A percentile compares a stretch with the other conserved stretches of the same genome.
These are phyloP conservation scores for Chitala chitala DNA, from an alignment of 2,113 vertebrate genomes.

Conservation along the genomic window DNA sequence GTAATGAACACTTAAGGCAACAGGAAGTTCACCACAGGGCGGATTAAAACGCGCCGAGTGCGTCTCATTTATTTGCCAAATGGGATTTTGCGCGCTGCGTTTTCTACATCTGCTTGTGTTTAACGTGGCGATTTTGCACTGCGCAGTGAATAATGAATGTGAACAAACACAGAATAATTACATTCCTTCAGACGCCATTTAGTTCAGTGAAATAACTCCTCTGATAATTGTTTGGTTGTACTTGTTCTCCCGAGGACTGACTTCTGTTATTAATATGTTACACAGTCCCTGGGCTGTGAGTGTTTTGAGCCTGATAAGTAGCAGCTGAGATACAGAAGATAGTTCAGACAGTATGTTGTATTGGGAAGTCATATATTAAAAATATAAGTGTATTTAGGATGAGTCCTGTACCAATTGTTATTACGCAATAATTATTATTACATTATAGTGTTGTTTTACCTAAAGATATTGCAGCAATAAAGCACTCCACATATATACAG, in stretches of 20 bases:
- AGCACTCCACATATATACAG: no score
- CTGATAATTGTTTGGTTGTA: not conserved
- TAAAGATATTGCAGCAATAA: no score
- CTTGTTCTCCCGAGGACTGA: not conserved
- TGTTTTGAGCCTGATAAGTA: no score
- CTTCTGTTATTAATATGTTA: not conserved
- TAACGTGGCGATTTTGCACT: constrained; percentile 6
- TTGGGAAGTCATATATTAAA: no score
- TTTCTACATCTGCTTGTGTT: not conserved
- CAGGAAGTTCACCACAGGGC: not conserved
- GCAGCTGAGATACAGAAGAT: no score
- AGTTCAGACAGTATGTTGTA: no score
- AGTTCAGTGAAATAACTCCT: not conserved
- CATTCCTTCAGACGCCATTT: not conserved
- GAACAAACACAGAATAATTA: constrained; percentile 9
- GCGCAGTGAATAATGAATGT: not conserved
- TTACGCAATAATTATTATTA: no score
- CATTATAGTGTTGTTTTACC: no score
- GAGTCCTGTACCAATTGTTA: no score
- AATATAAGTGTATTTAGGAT: no score
- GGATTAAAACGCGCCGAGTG: not conserved
- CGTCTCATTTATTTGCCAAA: not conserved
- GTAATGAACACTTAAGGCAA: constrained; percentile 10
- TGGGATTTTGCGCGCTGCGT: not conserved
- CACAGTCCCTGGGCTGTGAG: not conserved